Evolutionary conservation across 1,140 invertebrate species (phyloP).

Genomic region (Chironomus striatipennis): DNA sequence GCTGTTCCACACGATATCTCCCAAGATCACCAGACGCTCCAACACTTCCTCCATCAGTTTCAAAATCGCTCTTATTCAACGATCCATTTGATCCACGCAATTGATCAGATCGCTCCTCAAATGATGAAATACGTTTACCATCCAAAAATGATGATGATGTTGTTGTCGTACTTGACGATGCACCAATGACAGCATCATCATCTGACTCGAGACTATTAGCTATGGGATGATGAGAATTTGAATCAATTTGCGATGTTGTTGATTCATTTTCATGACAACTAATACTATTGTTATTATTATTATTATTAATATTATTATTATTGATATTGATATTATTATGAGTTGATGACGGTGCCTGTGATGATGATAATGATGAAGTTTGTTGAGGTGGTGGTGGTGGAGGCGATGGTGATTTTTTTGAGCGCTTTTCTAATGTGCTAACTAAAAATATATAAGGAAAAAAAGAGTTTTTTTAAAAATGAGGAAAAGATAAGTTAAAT

Average conservation of each 20-base stretch:
- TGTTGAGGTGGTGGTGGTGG: constrained; percentile 25
- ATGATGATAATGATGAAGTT: constrained; percentile 26
- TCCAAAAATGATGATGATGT: constrained; percentile 11
- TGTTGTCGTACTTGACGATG: constrained; percentile 5
- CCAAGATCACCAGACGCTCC: not conserved
- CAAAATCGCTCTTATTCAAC: not conserved
- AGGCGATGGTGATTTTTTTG: constrained; percentile 25
- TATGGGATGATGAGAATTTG: constrained; percentile 15
- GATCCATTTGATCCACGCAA: not conserved
- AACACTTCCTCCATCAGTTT: not conserved
- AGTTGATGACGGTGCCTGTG: constrained; percentile 30
- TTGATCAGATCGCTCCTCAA: not conserved
- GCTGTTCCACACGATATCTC: not conserved
- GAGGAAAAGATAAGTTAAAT: not conserved
- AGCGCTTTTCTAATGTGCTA: constrained; percentile 39
- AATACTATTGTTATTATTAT: constrained; percentile 26
- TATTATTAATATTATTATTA: constrained; percentile 30
- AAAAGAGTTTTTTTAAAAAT: not conserved
- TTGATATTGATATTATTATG: constrained; percentile 31
- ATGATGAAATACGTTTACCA: not conserved
- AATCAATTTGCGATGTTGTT: not conserved
- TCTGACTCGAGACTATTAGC: not conserved
- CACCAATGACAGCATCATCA: constrained; percentile 3
- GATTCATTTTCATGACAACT: not conserved
- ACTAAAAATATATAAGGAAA: constrained; percentile 29